Evolutionary conservation across 2,797 vertebrate species (phyloP), one percentile per base, ranked within the genome.

Genomic region (Sebastes kiyomatsui): DNA sequence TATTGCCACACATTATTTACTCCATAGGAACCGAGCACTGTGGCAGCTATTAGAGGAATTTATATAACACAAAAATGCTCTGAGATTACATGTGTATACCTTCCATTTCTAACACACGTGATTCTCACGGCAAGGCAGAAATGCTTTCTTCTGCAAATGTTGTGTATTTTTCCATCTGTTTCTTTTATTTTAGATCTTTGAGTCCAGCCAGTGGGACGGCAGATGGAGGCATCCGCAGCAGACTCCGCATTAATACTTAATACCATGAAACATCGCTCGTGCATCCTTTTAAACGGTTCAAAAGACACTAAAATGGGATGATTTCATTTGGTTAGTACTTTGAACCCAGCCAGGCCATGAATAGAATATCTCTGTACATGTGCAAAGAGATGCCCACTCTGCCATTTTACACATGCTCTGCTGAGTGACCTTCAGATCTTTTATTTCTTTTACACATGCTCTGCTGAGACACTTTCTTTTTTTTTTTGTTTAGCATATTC

Each of bases 231-330:
- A 87, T 91, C 87, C 87, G 68, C 89, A 90, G 84, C 90, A 90
- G 84, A 67, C 74, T 35, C 72, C 1, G 7, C 76, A 93, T 95
- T 76, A 95, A 95, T 94, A 91, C 79, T 95, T 95, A 82, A 94
- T 93, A 78, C 30, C 27, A 7, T 49, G 60, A 92, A 93, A 92
- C 87, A 67, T 89, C 35, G 6, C 88, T 89, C 79, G 30, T 81
- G 82, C 90, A 73, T 87, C 86, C 87, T 91, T 92, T 94, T 94
- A 93, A 92, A 93, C 8, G 87, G 81, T 92, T 94, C 87, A 92
- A 82, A 77, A 92, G 79, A 83, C 85, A 88, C 78, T 72, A 61
- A 92, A 92, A 90, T 71, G 74, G 90, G 66, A 77, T 78, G 85
- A 83, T 89, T 92, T 89, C 52, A 64, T 81, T 87, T 79, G 80